Evolutionary conservation across 2,888 invertebrate genomes (phyloP).

Genomic region (Pasiphila rectangulata): DNA sequence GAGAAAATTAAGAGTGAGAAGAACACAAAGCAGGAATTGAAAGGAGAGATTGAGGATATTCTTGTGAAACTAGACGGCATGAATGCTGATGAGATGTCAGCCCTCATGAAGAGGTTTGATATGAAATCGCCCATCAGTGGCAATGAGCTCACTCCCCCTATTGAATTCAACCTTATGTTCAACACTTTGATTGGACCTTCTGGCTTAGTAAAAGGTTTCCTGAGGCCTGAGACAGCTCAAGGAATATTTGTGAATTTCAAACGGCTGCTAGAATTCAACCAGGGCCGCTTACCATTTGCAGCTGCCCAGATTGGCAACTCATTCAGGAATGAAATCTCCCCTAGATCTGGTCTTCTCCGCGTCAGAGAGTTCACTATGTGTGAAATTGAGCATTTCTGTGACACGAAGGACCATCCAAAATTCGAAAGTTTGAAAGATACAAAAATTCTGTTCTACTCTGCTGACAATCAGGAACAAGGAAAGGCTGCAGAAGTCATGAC

Average conservation of each 20-base stretch:
- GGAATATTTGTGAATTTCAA: slow-evolving; percentile 99
- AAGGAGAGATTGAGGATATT: slow-evolving; percentile 88
- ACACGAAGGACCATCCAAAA: slow-evolving; percentile 96
- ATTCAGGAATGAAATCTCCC: slow-evolving; percentile 99
- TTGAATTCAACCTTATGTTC: slow-evolving; percentile 99
- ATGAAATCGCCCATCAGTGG: slow-evolving; percentile 98
- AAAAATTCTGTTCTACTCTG: slow-evolving; percentile 92
- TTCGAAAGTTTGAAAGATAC: slow-evolving; percentile 89
- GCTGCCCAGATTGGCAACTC: slow-evolving; percentile 99
- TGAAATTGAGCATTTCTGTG: slow-evolving; percentile 99
- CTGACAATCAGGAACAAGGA: slow-evolving; percentile 98
- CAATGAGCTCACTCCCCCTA: slow-evolving; percentile 96
- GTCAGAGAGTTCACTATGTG: slow-evolving; percentile 99
- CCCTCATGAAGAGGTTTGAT: slow-evolving; percentile 90
- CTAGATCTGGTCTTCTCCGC: slow-evolving; percentile 95
- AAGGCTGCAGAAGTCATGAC: slow-evolving; percentile 87
- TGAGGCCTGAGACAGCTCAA: slow-evolving; percentile 99
- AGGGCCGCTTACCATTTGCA: slow-evolving; percentile 97
- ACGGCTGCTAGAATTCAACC: slow-evolving; percentile 97
- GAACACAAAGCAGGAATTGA: slow-evolving; percentile 85
- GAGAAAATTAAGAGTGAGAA: slow-evolving; percentile 94
- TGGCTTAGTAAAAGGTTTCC: slow-evolving; percentile 95
- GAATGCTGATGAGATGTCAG: slow-evolving; percentile 93
- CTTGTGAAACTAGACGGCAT: slow-evolving; percentile 94
- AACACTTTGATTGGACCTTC: slow-evolving; percentile 98